Conservation (phyloP, 2,113 vertebrate species). For the Parus major region DNA sequence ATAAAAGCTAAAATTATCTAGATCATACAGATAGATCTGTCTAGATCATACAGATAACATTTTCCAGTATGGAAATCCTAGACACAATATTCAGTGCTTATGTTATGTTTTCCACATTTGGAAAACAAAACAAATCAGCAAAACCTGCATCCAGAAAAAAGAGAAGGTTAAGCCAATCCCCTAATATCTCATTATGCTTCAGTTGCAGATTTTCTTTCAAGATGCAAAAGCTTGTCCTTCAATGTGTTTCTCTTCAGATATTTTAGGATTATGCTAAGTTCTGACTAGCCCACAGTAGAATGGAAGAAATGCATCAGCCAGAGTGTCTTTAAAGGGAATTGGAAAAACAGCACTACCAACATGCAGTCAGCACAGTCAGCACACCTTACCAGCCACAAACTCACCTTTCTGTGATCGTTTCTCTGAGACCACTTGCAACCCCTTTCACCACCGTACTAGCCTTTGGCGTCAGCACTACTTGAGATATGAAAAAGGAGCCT, state of each 20-base stretch:
- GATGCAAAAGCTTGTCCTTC: neutral
- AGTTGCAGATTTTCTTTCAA: neutral
- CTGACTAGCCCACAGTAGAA: neutral
- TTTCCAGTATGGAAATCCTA: neutral
- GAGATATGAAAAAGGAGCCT: conserved; percentile 96
- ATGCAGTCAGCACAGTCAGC: neutral
- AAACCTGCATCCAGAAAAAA: neutral
- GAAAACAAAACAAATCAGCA: neutral
- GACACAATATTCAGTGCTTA: neutral
- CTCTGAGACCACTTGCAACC: conserved; percentile 93
- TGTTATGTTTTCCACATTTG: neutral
- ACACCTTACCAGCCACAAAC: neutral
- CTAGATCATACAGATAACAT: neutral
- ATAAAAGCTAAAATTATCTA: neutral
- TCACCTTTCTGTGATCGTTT: conserved; percentile 96
- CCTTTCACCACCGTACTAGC: conserved; percentile 98
- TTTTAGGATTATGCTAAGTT: neutral
- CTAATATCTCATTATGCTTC: neutral
- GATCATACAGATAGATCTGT: neutral
- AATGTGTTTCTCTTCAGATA: neutral
- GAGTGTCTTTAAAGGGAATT: neutral
- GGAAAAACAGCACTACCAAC: neutral
- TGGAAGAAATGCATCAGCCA: neutral
- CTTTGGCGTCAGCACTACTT: conserved; percentile 97
- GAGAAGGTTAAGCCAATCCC: neutral